Base-by-base conservation (phyloP, 1,140 invertebrate species). In the Phocides pigmalion region DNA sequence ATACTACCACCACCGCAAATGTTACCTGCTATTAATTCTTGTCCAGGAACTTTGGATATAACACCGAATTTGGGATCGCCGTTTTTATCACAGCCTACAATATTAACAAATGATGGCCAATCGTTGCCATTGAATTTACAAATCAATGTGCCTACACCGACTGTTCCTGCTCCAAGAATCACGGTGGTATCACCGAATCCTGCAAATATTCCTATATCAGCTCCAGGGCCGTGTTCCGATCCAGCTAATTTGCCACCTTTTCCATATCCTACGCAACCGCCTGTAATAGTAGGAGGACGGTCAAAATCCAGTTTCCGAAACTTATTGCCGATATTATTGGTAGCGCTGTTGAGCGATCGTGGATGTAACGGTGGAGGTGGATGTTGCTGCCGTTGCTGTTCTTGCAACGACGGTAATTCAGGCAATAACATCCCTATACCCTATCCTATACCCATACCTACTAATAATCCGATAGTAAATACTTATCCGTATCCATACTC, bases 61-160 rank as follows among this genome's bases (percentile, higher is more conserved):
- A 11, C 15, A n/a, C n/a, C 44, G 14, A 62, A 58, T 35, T 14
- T 22, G 22, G 42, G n/a, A 9, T 42, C 32, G 4, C 4, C 62
- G 17, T 62, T 17, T 17, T 8, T 25, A 11, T 6, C 47, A 1
- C 32, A 59, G n/a, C n/a, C n/a, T n/a, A n/a, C 49, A 4, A 3
- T 61, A 4, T n/a, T 58, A 17, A 46, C 51, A 32, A 65, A 32
- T 53, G 47, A 66, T 17, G 9, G 25, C 22, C 54, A 46, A 15
- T 58, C 50, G 4, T 41, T 53, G 9, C 72, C 79, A 0, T 14
- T 77, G 11, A 76, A 61, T 62, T 54, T 84, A 19, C 72, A 84
- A 72, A 73, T 84, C 16, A 84, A 76, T 64, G 28, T 79, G n/a
- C 75, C 81, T 14, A 25, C 72, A n/a, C 62, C 62, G 12, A 65